Evolutionary conservation across 2,113 vertebrate species (phyloP), one percentile per base, ranked within the genome.

Genomic region (Anguilla rostrata): DNA sequence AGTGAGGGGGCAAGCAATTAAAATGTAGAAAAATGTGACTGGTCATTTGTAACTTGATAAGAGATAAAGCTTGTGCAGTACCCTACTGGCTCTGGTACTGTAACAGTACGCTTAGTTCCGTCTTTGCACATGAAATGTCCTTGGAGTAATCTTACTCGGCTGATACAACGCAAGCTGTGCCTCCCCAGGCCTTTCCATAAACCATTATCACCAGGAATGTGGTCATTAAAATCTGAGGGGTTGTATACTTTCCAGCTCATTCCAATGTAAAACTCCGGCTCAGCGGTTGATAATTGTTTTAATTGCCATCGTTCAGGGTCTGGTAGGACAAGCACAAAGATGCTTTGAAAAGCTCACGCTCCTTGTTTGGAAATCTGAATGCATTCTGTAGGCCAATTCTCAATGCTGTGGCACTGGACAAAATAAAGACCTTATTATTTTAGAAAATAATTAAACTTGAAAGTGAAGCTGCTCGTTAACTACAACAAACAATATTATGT

Each of bases 281-380:
- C 90, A 89, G 90, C 90, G 91, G 86, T 92, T 92, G 93, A 91
- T 91, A 88, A 78, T 87, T 87, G 94, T 92, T 93, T 93, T 91
- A 84, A 95, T 95, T 94, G 88, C 90, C 92, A 92, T 94, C 12
- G 0, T 14, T 87, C 91, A 91, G 88, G 8, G 39, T 82, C 3
- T 66, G 63, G 63, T 82, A 78, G 80, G 49, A 56, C 46, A 39
- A 60, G 34, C 71, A 63, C 22, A 79, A 57, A 43, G 39, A 26
- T 8, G 84, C 22, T n/a, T 63, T 83, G 16, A 18, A 82, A 56
- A 78, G 40, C 15, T 84, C 40, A 41, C 39, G 22, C n/a, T 43
- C 22, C 29, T 75, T 40, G 16, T 34, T 75, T 39, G 15, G 43
- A 29, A 46, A 22, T 39, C 26, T 60, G 39, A 39, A 83, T 3